Percentiles rank a stretch among this genome's conserved stretches.
These are phyloP conservation scores for Pseudocheirus occidentalis DNA, from an alignment of 2,797 vertebrate genomes.

Conservation along the genomic window DNA sequence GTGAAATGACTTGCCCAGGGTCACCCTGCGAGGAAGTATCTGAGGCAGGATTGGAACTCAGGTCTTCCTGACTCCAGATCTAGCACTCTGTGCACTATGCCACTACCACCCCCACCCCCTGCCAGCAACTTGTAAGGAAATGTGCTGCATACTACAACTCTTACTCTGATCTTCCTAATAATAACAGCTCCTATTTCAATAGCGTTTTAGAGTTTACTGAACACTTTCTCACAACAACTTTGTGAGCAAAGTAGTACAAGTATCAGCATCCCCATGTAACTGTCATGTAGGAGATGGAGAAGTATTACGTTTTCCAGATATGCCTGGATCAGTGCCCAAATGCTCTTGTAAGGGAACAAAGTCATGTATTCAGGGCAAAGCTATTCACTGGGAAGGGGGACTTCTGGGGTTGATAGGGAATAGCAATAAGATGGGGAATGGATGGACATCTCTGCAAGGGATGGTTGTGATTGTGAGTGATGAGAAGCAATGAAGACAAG, in stretches of 20 bases:
- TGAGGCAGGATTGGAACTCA: background rate
- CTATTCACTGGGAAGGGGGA: background rate
- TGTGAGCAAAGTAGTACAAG: background rate
- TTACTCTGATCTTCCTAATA: background rate
- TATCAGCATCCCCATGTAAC: background rate
- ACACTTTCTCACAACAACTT: background rate
- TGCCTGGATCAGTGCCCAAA: background rate
- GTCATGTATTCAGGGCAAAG: background rate
- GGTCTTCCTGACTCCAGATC: background rate
- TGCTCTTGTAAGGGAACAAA: background rate
- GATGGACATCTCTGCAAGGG: background rate
- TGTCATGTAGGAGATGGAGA: background rate
- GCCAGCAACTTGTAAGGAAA: background rate
- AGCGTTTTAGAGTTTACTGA: background rate
- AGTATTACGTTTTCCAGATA: background rate
- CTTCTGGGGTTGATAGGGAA: background rate
- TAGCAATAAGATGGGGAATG: background rate
- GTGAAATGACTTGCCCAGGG: background rate
- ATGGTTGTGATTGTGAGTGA: background rate
- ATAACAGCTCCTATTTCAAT: background rate
- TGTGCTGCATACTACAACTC: background rate
- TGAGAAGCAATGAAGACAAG: background rate
- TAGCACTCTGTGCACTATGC: background rate
- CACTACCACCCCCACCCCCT: too few relatives aligned
- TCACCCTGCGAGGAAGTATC: background rate